A percentile compares a stretch with the other conserved stretches of the same genome.
Evolutionary conservation across 30 jellyfish, hydroid and myxozoan species (phyloP).

Genomic region (Rhopilema esculentum): DNA sequence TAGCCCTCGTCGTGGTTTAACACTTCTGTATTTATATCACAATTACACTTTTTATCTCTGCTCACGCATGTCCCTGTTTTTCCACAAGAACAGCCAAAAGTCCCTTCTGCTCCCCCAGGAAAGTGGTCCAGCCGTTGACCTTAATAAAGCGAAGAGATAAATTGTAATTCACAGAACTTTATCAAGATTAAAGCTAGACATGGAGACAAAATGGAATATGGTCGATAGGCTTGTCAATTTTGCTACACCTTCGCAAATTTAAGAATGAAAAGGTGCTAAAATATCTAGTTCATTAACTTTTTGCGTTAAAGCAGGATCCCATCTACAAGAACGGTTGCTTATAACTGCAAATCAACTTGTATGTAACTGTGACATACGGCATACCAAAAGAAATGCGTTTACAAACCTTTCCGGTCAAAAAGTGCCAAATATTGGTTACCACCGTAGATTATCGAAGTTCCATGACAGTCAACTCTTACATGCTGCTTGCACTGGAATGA

Average conservation of each 20-base stretch:
- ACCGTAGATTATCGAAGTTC: background rate
- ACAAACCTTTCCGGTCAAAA: background rate
- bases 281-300: no score
- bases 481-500: background rate
- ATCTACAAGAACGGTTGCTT: no score
- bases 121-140: background rate
- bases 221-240: no score
- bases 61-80: background rate
- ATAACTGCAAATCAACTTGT: no score
- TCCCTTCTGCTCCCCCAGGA: background rate
- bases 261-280: no score
- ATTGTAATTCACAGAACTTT: no score
- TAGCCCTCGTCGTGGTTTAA: constrained; percentile 36
- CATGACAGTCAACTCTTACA: background rate
- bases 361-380: no score
- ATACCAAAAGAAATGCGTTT: no score
- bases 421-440: background rate
- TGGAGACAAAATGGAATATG: no score
- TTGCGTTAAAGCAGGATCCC: no score
- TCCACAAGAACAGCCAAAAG: background rate
- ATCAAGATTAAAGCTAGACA: no score
- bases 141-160: background rate
- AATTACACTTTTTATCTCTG: background rate
- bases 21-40: background rate
- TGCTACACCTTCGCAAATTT: no score